Evolutionary conservation across 2,888 invertebrate species (phyloP), one percentile per base, ranked within the genome.

Genomic region (Cylloceria caligata): DNA sequence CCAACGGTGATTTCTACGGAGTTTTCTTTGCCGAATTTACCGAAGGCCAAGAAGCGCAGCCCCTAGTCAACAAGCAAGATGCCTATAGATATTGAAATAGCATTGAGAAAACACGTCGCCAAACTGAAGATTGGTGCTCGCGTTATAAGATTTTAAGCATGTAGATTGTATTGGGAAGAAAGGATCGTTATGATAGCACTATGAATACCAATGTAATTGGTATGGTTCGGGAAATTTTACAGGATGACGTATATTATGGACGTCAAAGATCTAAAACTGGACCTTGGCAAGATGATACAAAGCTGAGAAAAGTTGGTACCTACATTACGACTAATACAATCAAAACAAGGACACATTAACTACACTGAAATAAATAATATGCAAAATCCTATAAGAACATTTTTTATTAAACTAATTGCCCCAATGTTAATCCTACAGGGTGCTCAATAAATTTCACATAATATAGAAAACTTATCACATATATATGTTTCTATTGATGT

Each of bases 331-430:
- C n/a, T 75, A 6, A 11, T 27, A 27, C 49, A 30, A 60, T 42
- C 13, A 24, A 55, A 34, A 68, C 1, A 19, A 73, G 36, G 34
- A 80, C n/a, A 34, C 30, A 27, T 60, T 60, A 34, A 11, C 30
- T 67, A 52, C 9, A 57, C 30, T 42, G 62, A 68, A 80, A 60
- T 52, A 60, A 72, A 62, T 42, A 16, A 74, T 65, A 52, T 55
- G 60, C 27, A 27, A 36, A 74, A 74, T 64, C 19, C 13, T 24
- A 74, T 24, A 7, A 16, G 2, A 19, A 36, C 34, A 60, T 2
- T 3, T 39, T 65, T 49, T 13, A 30, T 62, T 47, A 4, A 30
- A 27, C 27, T n/a, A 27, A 16, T 55, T 27, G 39, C 7, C 16
- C n/a, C 16, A 47, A 19, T 34, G n/a, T 9, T 19, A 36, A 19